Conservation (phyloP, 2,888 invertebrate species). For the Ichneumoninae sp. region DNA sequence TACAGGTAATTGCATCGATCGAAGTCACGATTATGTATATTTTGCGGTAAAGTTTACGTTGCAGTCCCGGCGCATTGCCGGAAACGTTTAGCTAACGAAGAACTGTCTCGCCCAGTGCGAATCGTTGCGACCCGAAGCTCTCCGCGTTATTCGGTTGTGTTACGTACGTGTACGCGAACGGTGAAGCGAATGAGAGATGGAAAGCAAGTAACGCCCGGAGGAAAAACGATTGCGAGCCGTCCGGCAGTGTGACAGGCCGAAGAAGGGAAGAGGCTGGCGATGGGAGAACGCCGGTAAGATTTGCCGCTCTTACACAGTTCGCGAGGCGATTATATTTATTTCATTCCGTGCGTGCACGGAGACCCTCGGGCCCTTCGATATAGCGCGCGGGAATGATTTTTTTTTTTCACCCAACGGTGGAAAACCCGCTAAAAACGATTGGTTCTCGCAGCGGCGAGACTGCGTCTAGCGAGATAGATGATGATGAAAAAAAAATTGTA, state of each 20-base stretch:
- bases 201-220: constrained; percentile 63
- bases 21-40: constrained; percentile 50
- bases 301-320: constrained; percentile 25
- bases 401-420: background rate
- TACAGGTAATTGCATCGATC: constrained; percentile 50
- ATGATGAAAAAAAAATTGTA: background rate
- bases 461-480: background rate
- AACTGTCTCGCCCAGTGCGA: constrained; percentile 9
- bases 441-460: background rate
- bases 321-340: constrained; percentile 52
- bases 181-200: constrained; percentile 32
- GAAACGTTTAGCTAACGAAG: constrained; percentile 4
- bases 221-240: constrained; percentile 66
- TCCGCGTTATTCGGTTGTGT: background rate
- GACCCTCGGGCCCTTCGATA: constrained; percentile 7
- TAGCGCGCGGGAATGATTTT: background rate
- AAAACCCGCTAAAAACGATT: background rate
- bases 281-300: constrained; percentile 48
- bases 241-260: constrained; percentile 71
- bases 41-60: constrained; percentile 36
- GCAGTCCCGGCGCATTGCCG: constrained; percentile 6
- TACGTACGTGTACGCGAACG: constrained; percentile 8
- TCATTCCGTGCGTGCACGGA: constrained; percentile 1
- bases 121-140: constrained; percentile 9
- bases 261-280: constrained; percentile 64